A percentile compares a stretch with the other conserved stretches of the same genome.
phyloP scores from a whole-genome alignment of 2,888 invertebrate genomes.

The Meghimatium bilineatum region DNA sequence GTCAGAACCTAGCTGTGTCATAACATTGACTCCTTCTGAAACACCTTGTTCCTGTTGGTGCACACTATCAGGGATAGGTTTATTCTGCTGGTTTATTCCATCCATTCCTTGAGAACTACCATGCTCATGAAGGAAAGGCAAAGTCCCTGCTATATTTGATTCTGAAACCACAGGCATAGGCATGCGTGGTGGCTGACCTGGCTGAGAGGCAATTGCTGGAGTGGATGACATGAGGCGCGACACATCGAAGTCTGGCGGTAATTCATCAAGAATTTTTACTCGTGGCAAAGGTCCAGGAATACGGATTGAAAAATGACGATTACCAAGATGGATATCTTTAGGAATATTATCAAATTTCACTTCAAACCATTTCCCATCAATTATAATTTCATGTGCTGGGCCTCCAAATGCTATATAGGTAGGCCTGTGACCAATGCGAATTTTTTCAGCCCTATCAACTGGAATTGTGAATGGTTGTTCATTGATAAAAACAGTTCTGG shows the following conservation, averaged over 20 bases:
- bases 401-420: slow-evolving; percentile 75
- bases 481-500: slow-evolving; percentile 92
- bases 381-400: slow-evolving; percentile 76
- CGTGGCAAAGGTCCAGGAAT: slow-evolving; percentile 92
- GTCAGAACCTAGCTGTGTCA: slow-evolving; percentile 1
- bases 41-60: background rate
- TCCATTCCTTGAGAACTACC: slow-evolving; percentile 12
- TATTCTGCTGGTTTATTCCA: background rate
- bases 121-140: background rate
- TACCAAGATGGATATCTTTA: slow-evolving; percentile 87
- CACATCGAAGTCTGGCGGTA: slow-evolving; percentile 54
- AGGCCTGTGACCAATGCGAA: slow-evolving; percentile 78
- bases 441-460: slow-evolving; percentile 69
- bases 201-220: slow-evolving; percentile 11
- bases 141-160: background rate
- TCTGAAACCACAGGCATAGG: slow-evolving; percentile 20
- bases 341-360: slow-evolving; percentile 94
- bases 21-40: background rate
- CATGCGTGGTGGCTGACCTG: slow-evolving; percentile 13
- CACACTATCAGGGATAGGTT: background rate
- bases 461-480: slow-evolving; percentile 82
- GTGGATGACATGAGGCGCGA: slow-evolving; percentile 41
- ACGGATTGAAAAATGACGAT: slow-evolving; percentile 86
- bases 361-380: slow-evolving; percentile 80
- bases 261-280: slow-evolving; percentile 85